A percentile compares a stretch with the other conserved stretches of the same genome.
Evolutionary conservation across 2,113 vertebrate species (phyloP).

Genomic region (Oncorhynchus tshawytscha): DNA sequence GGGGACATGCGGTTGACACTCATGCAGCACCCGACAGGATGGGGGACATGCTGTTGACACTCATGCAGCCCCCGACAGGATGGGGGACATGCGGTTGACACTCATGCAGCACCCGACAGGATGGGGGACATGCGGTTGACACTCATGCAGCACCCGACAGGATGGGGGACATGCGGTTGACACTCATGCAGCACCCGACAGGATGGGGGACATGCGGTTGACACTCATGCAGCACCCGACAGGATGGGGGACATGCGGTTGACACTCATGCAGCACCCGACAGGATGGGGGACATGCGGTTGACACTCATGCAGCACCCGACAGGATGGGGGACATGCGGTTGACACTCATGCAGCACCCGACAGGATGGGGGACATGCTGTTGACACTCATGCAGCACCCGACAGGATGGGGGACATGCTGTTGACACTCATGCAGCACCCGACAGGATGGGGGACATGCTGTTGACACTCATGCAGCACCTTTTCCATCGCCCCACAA

Average conservation of each 20-base stretch:
- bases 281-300: not conserved
- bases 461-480: constrained; percentile 18
- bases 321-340: not conserved
- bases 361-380: not conserved
- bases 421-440: constrained; percentile 21
- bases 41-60: constrained; percentile 6
- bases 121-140: constrained; percentile 3
- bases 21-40: not conserved
- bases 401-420: not conserved
- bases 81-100: constrained; percentile 2
- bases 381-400: constrained; percentile 19
- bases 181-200: constrained; percentile 5
- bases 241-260: not conserved
- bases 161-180: not conserved
- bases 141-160: constrained; percentile 1
- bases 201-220: not conserved
- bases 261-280: constrained; percentile 15
- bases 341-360: constrained; percentile 19
- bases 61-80: not conserved
- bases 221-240: constrained; percentile 10
- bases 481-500: constrained; percentile 19
- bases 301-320: constrained; percentile 19
- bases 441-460: not conserved
- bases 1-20: constrained; percentile 9
- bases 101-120: constrained; percentile 1